These are phyloP conservation scores for Parambassis ranga DNA, from an alignment of 2,797 vertebrate species.

Conservation along the genomic window DNA sequence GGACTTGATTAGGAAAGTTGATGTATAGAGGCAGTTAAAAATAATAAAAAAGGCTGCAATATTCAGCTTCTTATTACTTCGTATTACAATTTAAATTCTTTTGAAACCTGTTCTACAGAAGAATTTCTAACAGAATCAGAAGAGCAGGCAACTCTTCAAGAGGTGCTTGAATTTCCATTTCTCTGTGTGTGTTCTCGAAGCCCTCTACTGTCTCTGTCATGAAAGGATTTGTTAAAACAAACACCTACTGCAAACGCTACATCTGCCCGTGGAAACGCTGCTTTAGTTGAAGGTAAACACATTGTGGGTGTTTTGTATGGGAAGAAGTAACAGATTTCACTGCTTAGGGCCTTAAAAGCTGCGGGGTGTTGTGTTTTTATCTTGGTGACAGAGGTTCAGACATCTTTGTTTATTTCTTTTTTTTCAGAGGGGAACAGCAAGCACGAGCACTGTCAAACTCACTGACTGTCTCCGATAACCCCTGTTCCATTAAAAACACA, in stretches of 20 bases:
- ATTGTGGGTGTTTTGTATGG: conserved; percentile 22
- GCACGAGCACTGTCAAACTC: not conserved
- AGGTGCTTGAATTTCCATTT: not conserved
- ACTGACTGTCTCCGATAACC: conserved; percentile 7
- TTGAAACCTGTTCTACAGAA: too few species aligned
- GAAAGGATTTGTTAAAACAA: conserved; percentile 47
- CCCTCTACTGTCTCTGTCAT: conserved; percentile 9
- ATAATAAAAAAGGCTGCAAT: too few species aligned
- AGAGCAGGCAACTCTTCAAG: not conserved
- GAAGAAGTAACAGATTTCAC: conserved; percentile 27
- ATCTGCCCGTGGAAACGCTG: conserved; percentile 8
- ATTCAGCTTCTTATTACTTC: too few species aligned
- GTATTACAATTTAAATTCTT: too few species aligned
- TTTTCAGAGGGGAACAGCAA: not conserved
- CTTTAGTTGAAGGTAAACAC: conserved; percentile 43
- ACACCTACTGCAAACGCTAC: conserved; percentile 20
- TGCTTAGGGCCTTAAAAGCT: conserved; percentile 30
- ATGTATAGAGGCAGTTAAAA: too few species aligned
- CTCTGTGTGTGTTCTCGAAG: not conserved
- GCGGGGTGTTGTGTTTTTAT: not conserved
- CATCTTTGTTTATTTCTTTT: not conserved
- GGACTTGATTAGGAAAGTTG: too few species aligned
- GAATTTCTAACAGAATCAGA: too few species aligned
- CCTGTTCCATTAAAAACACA: conserved; percentile 8
- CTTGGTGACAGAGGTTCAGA: conserved; percentile 16